Base-by-base conservation (phyloP, 2,888 invertebrate species). In the Nomada lathburiana region DNA sequence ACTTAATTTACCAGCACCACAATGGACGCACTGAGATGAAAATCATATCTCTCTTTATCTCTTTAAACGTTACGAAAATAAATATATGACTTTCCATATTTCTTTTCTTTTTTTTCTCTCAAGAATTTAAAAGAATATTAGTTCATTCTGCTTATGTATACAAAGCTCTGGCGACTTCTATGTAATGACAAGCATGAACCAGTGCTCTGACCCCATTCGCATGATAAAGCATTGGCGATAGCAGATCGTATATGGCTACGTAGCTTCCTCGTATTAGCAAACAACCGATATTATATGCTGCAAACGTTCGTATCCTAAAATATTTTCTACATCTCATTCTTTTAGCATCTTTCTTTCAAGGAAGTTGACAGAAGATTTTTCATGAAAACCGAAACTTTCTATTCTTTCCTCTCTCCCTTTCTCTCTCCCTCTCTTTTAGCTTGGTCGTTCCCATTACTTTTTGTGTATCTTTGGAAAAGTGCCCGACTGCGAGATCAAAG, bases 11-110 rank as follows among this genome's bases (percentile, higher is more conserved):
- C 36, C 68, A 83, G 69, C 77, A 86, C 69, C 84, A 82, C 70
- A 67, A 71, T 76, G 80, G 44, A 75, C 75, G 75, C 78, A 70
- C 29, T 67, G 55, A 84, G 82, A 73, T 52, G 76, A 84, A 79
- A 80, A 84, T 76, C 65, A 75, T 74, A 63, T 74, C 63, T 79
- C 65, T 79, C 73, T 71, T 79, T 53, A 85, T 83, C 76, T 73
- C 63, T 63, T 83, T 82, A 70, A 82, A 80, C 73, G 71, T 86
- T 85, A 80, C 52, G 86, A 88, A 82, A 85, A 79, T 82, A 85
- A 85, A 85, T 82, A 84, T 83, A 79, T 76, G 81, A 71, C 71
- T 80, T 59, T 76, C 79, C 64, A 71, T 80, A 20, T 23, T 68
- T 68, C 73, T 44, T 60, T 47, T 57, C 23, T 57, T 10, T 75